Percentiles rank a stretch among this genome's conserved stretches.
Conservation (phyloP, 2,888 invertebrate species). For the Nematopogon swammerdamellus region DNA sequence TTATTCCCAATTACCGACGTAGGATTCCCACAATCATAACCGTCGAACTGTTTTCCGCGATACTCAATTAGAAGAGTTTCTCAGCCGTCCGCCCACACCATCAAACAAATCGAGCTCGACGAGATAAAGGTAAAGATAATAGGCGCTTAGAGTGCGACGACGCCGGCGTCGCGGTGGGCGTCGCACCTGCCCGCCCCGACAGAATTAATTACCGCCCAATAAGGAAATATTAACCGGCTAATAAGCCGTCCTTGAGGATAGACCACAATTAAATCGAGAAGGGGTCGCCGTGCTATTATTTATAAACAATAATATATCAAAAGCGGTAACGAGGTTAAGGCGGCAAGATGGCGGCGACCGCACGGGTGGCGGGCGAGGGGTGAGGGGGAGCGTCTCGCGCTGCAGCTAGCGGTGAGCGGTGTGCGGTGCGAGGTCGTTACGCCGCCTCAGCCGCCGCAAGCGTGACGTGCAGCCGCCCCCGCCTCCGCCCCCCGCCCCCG, state of each 20-base stretch:
- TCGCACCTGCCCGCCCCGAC: constrained; percentile 43
- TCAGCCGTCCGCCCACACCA: constrained; percentile 29
- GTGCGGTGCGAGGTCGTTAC: too few relatives aligned
- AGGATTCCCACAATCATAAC: too few relatives aligned
- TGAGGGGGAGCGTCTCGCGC: neutral
- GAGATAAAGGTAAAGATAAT: constrained; percentile 49
- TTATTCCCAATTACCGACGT: too few relatives aligned
- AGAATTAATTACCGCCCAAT: constrained; percentile 53
- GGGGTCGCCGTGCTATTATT: constrained; percentile 46
- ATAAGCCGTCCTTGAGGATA: constrained; percentile 51
- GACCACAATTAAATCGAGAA: constrained; percentile 54
- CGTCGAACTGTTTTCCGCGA: too few relatives aligned
- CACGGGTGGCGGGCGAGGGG: constrained; percentile 17
- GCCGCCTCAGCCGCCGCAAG: neutral
- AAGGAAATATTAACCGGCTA: constrained; percentile 50
- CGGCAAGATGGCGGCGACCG: constrained; percentile 47
- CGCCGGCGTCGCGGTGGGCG: constrained; percentile 32
- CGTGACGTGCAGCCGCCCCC: neutral
- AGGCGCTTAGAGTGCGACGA: constrained; percentile 26
- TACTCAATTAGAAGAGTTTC: too few relatives aligned
- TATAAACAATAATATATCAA: constrained; percentile 58
- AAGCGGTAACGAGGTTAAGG: constrained; percentile 28
- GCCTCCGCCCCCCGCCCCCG: constrained; percentile 1
- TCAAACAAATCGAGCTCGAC: constrained; percentile 48
- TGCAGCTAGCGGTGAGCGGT: neutral